These are phyloP conservation scores for Monarcha castaneiventris DNA, from an alignment of 2,113 vertebrate species.

Conservation along the genomic window DNA sequence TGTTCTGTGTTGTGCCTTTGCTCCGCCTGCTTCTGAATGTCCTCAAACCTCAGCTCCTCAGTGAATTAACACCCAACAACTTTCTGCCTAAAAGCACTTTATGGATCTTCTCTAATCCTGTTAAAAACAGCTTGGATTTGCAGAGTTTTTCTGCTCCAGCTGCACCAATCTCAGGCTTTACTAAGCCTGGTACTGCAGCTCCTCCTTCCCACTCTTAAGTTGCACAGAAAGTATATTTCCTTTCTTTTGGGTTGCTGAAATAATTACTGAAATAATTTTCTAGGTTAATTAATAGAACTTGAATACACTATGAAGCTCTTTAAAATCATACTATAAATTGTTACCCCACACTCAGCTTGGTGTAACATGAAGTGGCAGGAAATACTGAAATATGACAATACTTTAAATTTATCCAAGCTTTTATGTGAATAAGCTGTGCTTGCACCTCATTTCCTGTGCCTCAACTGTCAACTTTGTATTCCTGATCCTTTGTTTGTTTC, in stretches of 20 bases:
- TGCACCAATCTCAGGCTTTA: not conserved
- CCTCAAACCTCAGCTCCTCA: not conserved
- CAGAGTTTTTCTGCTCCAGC: not conserved
- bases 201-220: not conserved
- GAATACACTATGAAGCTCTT: not conserved
- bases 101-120: not conserved
- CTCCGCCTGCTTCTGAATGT: conserved; percentile 15
- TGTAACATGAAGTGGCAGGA: not conserved
- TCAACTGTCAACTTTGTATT: not conserved
- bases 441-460: not conserved
- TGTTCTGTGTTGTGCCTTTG: conserved; percentile 42
- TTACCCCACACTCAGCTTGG: not conserved
- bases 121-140: not conserved
- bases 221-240: not conserved
- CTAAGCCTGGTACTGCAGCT: not conserved
- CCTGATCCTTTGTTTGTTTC: not conserved
- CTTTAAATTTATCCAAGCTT: not conserved
- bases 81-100: conserved; percentile 54
- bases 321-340: not conserved
- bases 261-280: not conserved
- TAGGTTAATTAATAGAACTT: not conserved
- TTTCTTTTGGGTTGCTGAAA: not conserved
- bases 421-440: not conserved
- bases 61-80: not conserved
- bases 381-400: not conserved